These are phyloP conservation scores for Hepsetus odoe DNA, from an alignment of 2,113 vertebrate species.

Conservation along the genomic window DNA sequence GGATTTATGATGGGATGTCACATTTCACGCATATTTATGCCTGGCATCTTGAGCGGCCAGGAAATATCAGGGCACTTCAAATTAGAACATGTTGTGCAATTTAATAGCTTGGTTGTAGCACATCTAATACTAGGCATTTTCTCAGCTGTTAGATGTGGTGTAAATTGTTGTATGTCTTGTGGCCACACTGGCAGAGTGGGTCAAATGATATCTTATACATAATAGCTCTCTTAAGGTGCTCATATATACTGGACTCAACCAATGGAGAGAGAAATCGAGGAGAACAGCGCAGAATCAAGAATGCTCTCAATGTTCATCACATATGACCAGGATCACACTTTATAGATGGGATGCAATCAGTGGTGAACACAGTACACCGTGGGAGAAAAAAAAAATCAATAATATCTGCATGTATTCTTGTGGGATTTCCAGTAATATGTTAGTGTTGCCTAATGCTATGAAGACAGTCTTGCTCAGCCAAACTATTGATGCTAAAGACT, in stretches of 20 bases:
- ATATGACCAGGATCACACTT: background rate
- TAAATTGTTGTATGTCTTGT: background rate
- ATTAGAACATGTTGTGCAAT: slow-evolving; percentile 17
- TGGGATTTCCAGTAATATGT: no score
- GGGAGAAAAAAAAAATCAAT: no score
- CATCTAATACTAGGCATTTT: slow-evolving; percentile 7
- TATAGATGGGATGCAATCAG: background rate
- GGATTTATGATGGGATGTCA: slow-evolving; percentile 45
- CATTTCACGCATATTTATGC: slow-evolving; percentile 34
- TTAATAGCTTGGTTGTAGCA: slow-evolving; percentile 15
- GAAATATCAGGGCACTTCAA: slow-evolving; percentile 20
- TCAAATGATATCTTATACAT: background rate
- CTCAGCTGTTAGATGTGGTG: background rate
- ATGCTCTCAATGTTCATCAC: background rate
- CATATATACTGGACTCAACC: background rate
- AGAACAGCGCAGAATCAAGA: background rate
- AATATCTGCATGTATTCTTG: no score
- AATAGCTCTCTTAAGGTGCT: background rate
- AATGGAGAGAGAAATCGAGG: background rate
- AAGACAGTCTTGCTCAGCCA: no score
- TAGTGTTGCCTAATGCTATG: no score
- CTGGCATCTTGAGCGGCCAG: background rate
- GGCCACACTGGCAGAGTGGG: background rate
- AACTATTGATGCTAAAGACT: no score
- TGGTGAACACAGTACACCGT: no score